phyloP scores from a whole-genome alignment of 2,113 vertebrate species.

The Eira barbara region DNA sequence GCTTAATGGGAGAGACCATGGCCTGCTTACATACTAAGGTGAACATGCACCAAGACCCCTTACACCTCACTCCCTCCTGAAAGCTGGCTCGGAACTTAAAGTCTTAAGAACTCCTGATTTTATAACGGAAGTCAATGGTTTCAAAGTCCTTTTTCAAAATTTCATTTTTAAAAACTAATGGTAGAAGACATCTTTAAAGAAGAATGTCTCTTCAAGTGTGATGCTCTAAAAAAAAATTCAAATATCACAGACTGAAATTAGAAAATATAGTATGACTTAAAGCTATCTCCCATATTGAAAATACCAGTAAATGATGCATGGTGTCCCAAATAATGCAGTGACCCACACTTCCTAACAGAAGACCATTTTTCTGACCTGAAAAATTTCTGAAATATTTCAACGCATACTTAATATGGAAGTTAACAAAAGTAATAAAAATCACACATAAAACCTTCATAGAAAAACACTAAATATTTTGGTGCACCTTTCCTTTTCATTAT shows the following conservation, averaged over 20 bases:
- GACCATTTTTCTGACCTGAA: background rate
- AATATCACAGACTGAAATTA: background rate
- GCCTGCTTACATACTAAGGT: background rate
- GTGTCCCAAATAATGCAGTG: background rate
- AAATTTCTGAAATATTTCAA: background rate
- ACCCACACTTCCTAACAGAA: background rate
- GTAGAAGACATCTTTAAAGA: background rate
- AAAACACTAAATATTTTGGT: background rate
- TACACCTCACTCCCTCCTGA: background rate
- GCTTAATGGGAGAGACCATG: background rate
- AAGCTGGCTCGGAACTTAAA: background rate
- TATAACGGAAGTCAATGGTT: background rate
- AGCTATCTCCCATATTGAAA: background rate
- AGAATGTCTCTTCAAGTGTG: background rate
- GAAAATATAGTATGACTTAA: background rate
- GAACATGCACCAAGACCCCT: background rate
- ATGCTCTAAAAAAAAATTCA: background rate
- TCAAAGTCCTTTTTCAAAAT: slow-evolving; percentile 14
- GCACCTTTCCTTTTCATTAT: background rate
- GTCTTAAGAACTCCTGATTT: background rate
- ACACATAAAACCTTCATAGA: background rate
- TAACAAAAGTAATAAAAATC: background rate
- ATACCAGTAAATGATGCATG: background rate
- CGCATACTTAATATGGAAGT: background rate
- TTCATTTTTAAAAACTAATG: background rate